Percentiles rank a stretch among this genome's conserved stretches.
phyloP scores from a whole-genome alignment of 2,888 invertebrate genomes.

The Lissocephala sabroskyi region DNA sequence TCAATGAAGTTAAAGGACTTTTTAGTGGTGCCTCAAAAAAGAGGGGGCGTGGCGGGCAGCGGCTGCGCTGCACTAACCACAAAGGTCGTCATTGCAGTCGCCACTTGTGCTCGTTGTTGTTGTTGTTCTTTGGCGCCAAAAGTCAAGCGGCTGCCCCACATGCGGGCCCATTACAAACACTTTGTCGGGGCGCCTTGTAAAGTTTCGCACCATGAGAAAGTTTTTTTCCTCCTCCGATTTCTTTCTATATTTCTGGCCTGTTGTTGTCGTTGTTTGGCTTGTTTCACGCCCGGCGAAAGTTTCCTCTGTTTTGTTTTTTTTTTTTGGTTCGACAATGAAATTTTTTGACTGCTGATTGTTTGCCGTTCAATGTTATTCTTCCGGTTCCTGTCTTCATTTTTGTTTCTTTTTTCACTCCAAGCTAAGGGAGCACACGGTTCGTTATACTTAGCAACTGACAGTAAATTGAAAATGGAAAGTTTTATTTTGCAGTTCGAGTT shows the following conservation, averaged over 20 bases:
- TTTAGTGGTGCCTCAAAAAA: not conserved
- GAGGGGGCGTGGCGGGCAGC: not conserved
- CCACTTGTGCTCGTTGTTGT: constrained; percentile 41
- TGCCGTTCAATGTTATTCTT: constrained; percentile 60
- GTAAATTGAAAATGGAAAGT: constrained; percentile 61
- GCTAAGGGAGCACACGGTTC: constrained; percentile 16
- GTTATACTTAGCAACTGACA: constrained; percentile 36
- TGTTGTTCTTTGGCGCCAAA: constrained; percentile 41
- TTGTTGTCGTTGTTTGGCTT: constrained; percentile 1
- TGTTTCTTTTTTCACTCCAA: constrained; percentile 11
- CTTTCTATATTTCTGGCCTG: not conserved
- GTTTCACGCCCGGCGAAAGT: constrained; percentile 46
- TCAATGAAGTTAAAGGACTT: not conserved
- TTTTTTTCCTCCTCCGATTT: constrained; percentile 8
- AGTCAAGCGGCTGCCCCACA: constrained; percentile 38
- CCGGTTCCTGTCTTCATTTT: constrained; percentile 17
- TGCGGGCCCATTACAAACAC: constrained; percentile 51
- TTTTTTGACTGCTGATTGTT: constrained; percentile 59
- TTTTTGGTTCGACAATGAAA: constrained; percentile 46
- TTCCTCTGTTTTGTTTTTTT: constrained; percentile 19
- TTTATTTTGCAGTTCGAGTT: constrained; percentile 46
- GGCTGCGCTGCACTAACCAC: constrained; percentile 32
- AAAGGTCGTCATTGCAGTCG: constrained; percentile 61
- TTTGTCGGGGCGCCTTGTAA: constrained; percentile 53
- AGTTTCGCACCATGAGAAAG: constrained; percentile 34